Conservation (phyloP, 2,888 invertebrate species). For the Cheiracanthium punctorium region DNA sequence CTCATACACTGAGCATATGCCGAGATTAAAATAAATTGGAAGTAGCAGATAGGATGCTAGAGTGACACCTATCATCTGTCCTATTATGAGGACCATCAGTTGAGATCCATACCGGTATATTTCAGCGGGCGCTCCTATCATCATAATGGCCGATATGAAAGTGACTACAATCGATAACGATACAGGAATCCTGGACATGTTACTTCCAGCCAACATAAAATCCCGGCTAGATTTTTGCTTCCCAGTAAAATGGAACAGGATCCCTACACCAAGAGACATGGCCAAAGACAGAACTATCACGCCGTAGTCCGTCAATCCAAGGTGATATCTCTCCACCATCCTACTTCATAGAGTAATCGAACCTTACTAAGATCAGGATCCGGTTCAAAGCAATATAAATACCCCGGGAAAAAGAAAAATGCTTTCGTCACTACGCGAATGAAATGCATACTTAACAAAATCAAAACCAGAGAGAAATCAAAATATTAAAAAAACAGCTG, state of each 20-base stretch:
- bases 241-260: not conserved
- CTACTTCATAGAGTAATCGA: too few relatives aligned
- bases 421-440: too few relatives aligned
- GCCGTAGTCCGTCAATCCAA: conserved; percentile 17
- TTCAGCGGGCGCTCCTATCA: conserved; percentile 18
- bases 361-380: too few relatives aligned
- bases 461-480: too few relatives aligned
- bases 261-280: conserved; percentile 2
- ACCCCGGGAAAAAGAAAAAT: too few relatives aligned
- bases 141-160: not conserved
- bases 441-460: too few relatives aligned
- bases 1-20: conserved; percentile 21
- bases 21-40: conserved; percentile 24
- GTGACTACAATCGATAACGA: conserved; percentile 17
- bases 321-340: too few relatives aligned
- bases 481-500: too few relatives aligned
- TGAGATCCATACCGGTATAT: conserved; percentile 18
- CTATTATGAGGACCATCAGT: not conserved
- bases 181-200: conserved; percentile 4
- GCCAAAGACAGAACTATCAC: not conserved
- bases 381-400: too few relatives aligned
- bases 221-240: not conserved
- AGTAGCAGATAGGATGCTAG: conserved; percentile 7
- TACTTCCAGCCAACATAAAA: conserved; percentile 19
- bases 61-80: not conserved